phyloP scores from a whole-genome alignment of 2,888 invertebrate genomes.

The Phortica magna region DNA sequence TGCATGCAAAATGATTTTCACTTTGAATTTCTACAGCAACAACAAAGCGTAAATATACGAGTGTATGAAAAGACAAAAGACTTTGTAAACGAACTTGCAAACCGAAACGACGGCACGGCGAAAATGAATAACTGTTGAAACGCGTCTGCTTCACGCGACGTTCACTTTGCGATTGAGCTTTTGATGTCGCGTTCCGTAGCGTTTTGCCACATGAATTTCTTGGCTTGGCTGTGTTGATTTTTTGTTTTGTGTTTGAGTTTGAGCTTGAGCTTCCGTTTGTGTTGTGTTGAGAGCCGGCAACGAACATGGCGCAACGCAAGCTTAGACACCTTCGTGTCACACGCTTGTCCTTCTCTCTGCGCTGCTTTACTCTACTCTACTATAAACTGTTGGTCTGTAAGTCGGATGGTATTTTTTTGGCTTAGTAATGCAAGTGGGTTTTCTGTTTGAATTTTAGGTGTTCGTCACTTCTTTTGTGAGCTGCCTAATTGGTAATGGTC shows the following conservation, averaged over 20 bases:
- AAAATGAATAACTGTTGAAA: constrained; percentile 45
- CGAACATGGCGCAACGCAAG: background rate
- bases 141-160: constrained; percentile 65
- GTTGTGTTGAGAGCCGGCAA: background rate
- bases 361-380: background rate
- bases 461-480: background rate
- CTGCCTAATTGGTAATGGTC: background rate
- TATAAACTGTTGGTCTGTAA: background rate
- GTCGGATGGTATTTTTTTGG: background rate
- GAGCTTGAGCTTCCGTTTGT: background rate
- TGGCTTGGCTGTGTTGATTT: background rate
- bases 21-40: constrained; percentile 57
- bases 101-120: constrained; percentile 8
- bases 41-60: background rate
- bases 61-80: constrained; percentile 28
- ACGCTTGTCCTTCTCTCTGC: background rate
- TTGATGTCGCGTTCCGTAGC: background rate
- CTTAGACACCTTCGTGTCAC: background rate
- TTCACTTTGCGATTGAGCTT: constrained; percentile 57
- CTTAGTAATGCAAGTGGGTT: background rate
- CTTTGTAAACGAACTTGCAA: constrained; percentile 10
- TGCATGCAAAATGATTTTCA: constrained; percentile 58
- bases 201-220: constrained; percentile 2
- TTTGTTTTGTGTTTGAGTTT: background rate
- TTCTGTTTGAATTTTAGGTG: background rate